Percentiles rank a stretch among this genome's conserved stretches.
These are phyloP conservation scores for Aporrectodea caliginosa DNA, from an alignment of 1,140 invertebrate species.

Conservation along the genomic window DNA sequence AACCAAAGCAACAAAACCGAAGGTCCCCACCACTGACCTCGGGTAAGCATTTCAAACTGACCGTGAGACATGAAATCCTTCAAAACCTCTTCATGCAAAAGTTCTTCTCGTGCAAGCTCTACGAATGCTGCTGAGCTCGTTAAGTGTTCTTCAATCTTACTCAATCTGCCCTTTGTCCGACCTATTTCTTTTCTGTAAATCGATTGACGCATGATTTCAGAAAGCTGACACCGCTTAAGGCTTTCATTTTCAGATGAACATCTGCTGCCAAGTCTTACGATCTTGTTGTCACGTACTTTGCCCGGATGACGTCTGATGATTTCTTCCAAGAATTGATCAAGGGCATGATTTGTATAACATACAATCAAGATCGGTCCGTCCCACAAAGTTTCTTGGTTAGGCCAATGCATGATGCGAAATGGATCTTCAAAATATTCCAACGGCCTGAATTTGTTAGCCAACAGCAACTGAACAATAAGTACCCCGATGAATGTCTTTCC, in stretches of 20 bases:
- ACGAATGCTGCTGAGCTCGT: slow-evolving; percentile 27
- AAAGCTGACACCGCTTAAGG: neutral
- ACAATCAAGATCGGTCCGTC: slow-evolving; percentile 66
- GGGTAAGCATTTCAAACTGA: too few relatives aligned
- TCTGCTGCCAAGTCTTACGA: slow-evolving; percentile 70
- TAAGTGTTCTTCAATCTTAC: neutral
- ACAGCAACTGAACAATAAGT: slow-evolving; percentile 49
- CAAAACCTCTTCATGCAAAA: neutral
- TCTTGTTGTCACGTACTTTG: slow-evolving; percentile 40
- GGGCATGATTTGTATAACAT: slow-evolving; percentile 77
- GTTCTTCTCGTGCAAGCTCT: slow-evolving; percentile 30
- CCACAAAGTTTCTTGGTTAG: neutral
- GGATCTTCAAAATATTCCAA: neutral
- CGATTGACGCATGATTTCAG: neutral
- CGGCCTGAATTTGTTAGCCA: slow-evolving; percentile 46
- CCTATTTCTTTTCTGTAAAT: too few relatives aligned
- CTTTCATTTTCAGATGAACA: slow-evolving; percentile 42
- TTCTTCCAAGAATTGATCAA: slow-evolving; percentile 77
- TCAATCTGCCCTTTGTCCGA: neutral
- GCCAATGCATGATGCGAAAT: too few relatives aligned
- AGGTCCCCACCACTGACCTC: too few relatives aligned
- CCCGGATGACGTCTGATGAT: slow-evolving; percentile 54
- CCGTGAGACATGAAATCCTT: too few relatives aligned
- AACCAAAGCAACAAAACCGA: too few relatives aligned
- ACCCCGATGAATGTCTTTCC: slow-evolving; percentile 53